These are phyloP conservation scores for Gortyna flavago DNA, from an alignment of 2,888 invertebrate genomes.

Conservation along the genomic window DNA sequence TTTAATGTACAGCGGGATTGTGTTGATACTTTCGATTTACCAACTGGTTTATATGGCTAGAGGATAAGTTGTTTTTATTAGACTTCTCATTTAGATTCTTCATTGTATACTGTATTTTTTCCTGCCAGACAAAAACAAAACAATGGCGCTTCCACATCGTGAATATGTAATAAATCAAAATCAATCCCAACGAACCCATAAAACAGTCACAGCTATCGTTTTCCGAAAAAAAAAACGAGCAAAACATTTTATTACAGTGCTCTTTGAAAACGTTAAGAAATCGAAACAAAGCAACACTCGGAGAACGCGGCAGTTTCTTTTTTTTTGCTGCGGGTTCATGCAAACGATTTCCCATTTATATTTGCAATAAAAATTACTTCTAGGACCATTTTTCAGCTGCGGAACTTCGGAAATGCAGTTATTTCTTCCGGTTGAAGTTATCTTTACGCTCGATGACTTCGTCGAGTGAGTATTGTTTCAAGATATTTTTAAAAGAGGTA, in stretches of 20 bases:
- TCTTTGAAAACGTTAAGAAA: slow-evolving; percentile 53
- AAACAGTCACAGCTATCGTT: slow-evolving; percentile 15
- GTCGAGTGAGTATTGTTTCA: slow-evolving; percentile 21
- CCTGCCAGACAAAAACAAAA: background rate
- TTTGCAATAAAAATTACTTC: slow-evolving; percentile 56
- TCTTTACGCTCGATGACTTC: slow-evolving; percentile 31
- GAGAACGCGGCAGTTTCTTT: slow-evolving; percentile 16
- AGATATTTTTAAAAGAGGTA: background rate
- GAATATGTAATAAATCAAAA: background rate
- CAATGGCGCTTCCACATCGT: background rate
- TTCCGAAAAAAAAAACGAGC: slow-evolving; percentile 33
- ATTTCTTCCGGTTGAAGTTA: slow-evolving; percentile 41
- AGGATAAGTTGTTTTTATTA: background rate
- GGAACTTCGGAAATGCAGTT: slow-evolving; percentile 31
- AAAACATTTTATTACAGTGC: slow-evolving; percentile 50
- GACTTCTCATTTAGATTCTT: background rate
- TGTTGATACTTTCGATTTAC: background rate
- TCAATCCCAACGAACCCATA: slow-evolving; percentile 1
- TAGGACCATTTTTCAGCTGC: slow-evolving; percentile 32
- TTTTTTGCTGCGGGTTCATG: slow-evolving; percentile 34
- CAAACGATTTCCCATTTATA: slow-evolving; percentile 44
- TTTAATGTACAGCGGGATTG: background rate
- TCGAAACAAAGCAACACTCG: slow-evolving; percentile 52
- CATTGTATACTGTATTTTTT: background rate
- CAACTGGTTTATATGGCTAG: background rate